Percentiles rank a stretch among this genome's conserved stretches.
Conservation (phyloP, 1,140 invertebrate genomes). For the Nasonia longicornis region DNA sequence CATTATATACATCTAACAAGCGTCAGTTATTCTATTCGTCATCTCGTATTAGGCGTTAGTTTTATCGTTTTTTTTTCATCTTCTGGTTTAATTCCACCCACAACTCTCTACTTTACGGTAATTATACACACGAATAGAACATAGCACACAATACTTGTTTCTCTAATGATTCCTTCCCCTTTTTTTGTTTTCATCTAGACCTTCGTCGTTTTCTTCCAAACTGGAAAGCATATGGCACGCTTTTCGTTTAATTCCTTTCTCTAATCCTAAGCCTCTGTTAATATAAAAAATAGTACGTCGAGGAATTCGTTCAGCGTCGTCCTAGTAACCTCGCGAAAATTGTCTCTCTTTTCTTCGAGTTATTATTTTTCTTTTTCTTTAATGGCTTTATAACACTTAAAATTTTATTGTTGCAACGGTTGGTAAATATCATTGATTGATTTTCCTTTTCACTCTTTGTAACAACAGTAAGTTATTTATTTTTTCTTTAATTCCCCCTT, state of each 20-base stretch:
- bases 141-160: slow-evolving; percentile 43
- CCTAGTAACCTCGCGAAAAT: slow-evolving; percentile 43
- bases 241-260: slow-evolving; percentile 49
- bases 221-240: slow-evolving; percentile 59
- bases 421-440: slow-evolving; percentile 38
- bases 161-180: neutral
- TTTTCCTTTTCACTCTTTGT: slow-evolving; percentile 37
- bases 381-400: slow-evolving; percentile 34
- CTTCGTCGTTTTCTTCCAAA: slow-evolving; percentile 49
- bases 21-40: slow-evolving; percentile 53
- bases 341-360: slow-evolving; percentile 15
- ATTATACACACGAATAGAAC: slow-evolving; percentile 48
- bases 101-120: slow-evolving; percentile 11
- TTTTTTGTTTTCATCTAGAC: slow-evolving; percentile 21
- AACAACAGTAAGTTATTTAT: slow-evolving; percentile 36
- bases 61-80: slow-evolving; percentile 47
- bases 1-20: slow-evolving; percentile 65
- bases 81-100: slow-evolving; percentile 25
- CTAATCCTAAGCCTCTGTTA: slow-evolving; percentile 51
- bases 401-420: slow-evolving; percentile 37
- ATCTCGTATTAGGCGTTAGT: slow-evolving; percentile 45
- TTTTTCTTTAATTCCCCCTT: slow-evolving; percentile 14
- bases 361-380: slow-evolving; percentile 34
- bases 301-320: slow-evolving; percentile 55
- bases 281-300: slow-evolving; percentile 65